Evolutionary conservation across 1,140 invertebrate genomes (phyloP).

Genomic region (Lordiphosa stackelbergi): DNA sequence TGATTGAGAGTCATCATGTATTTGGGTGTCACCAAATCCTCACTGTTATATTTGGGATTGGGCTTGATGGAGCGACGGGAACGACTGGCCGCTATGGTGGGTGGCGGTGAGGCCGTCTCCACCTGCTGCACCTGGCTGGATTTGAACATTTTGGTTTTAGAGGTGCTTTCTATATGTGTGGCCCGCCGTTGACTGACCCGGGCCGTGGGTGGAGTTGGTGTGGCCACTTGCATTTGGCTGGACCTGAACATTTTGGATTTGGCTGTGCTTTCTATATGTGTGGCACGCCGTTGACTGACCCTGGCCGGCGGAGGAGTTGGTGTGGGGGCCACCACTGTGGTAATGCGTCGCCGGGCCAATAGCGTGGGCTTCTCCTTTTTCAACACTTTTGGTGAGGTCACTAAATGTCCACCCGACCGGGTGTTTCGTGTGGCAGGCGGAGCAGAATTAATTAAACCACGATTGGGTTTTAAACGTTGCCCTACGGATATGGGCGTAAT

Average conservation of each 20-base stretch:
- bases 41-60: constrained; percentile 74
- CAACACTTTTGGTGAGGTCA: constrained; percentile 1
- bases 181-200: constrained; percentile 12
- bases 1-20: constrained; percentile 39
- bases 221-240: no score
- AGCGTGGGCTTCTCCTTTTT: not conserved
- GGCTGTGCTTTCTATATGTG: constrained; percentile 3
- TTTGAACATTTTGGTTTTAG: constrained; percentile 49
- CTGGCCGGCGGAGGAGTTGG: not conserved
- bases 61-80: constrained; percentile 74
- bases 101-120: constrained; percentile 32
- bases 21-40: constrained; percentile 68
- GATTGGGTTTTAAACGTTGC: no score
- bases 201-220: not conserved
- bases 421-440: no score
- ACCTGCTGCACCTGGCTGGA: constrained; percentile 3
- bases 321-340: constrained; percentile 5
- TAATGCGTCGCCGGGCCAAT: constrained; percentile 17
- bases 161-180: constrained; percentile 4
- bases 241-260: constrained; percentile 54
- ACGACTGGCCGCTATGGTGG: constrained; percentile 67
- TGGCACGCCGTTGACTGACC: constrained; percentile 11
- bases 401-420: not conserved
- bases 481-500: no score
- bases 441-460: no score